Base-by-base conservation (phyloP, 2,888 invertebrate genomes). In the Congeria kusceri region DNA sequence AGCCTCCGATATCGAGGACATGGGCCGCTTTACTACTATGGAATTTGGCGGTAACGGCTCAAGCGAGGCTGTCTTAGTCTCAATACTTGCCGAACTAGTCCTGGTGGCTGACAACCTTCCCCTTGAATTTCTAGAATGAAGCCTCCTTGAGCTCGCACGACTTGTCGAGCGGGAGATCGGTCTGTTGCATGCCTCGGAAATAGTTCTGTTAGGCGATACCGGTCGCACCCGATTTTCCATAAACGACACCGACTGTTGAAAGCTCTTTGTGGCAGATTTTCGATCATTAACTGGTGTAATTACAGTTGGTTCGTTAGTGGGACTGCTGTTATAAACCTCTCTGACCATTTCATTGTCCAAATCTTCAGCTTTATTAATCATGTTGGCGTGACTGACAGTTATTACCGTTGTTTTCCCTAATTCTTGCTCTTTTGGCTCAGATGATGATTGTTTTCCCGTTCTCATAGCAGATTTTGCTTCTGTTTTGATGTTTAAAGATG, bases 191-290 rank as follows among this genome's bases (percentile, higher is more conserved):
- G 20, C 23, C 53, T 20, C 53, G 53, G 11, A 53, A 23, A 53
- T 53, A 53, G 53, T 53, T 53, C 53, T 20, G 53, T 53, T 53
- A 9, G 53, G 53, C 23, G 53, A 15, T 53, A 53, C 20, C 9
- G 53, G 53, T 25, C 53, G 53, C 3, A 53, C 20, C 25, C 53
- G 53, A 13, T 53, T 20, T 4, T 53, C 53, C 23, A 53, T 23
- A 25, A 53, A 53, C 20, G 53, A 53, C 9, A 53, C 53, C n/a
- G 53, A 53, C 25, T 20, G 20, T 2, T 39, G 9, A 15, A 39
- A 13, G 1, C 15, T 39, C 39, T 39, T 39, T 5, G 11, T 7
- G 39, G 39, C 39, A 39, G 53, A 53, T 9, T 23, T 53, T 53
- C 7, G 53, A 23, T 20, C 25, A 53, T 20, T 23, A n/a, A 25